A percentile compares a stretch with the other conserved stretches of the same genome.
phyloP scores from a whole-genome alignment of 2,113 vertebrate species.

The Python bivittatus region DNA sequence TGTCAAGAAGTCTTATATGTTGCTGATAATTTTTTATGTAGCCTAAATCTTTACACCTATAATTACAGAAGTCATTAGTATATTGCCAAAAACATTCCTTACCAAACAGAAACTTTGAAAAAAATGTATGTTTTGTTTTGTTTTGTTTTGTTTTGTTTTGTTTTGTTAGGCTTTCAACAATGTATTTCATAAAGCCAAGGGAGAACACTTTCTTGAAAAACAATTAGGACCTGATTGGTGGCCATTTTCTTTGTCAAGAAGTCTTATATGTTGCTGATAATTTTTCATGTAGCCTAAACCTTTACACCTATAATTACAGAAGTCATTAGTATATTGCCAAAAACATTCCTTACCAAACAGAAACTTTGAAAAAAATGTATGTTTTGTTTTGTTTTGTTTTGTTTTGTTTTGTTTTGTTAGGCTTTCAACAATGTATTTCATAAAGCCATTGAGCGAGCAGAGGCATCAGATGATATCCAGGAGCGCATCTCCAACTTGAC shows the following conservation, averaged over 20 bases:
- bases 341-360: neutral
- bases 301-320: constrained; percentile 1
- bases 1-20: neutral
- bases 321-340: rapidly evolving
- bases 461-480: constrained; percentile 69
- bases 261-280: neutral
- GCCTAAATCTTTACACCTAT: constrained; percentile 11
- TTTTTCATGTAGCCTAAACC: neutral
- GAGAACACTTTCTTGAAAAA: too few relatives aligned
- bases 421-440: constrained; percentile 78
- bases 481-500: constrained; percentile 67
- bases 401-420: constrained; percentile 57
- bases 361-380: neutral
- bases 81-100: rapidly evolving
- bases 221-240: too few relatives aligned
- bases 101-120: neutral
- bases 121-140: neutral
- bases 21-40: neutral
- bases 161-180: constrained; percentile 74
- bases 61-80: neutral
- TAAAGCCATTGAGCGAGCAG: constrained; percentile 75
- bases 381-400: too few relatives aligned
- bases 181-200: constrained; percentile 81
- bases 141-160: too few relatives aligned
- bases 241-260: neutral